Evolutionary conservation across 2,113 vertebrate species (phyloP).

Genomic region (Phrynocephalus versicolor): DNA sequence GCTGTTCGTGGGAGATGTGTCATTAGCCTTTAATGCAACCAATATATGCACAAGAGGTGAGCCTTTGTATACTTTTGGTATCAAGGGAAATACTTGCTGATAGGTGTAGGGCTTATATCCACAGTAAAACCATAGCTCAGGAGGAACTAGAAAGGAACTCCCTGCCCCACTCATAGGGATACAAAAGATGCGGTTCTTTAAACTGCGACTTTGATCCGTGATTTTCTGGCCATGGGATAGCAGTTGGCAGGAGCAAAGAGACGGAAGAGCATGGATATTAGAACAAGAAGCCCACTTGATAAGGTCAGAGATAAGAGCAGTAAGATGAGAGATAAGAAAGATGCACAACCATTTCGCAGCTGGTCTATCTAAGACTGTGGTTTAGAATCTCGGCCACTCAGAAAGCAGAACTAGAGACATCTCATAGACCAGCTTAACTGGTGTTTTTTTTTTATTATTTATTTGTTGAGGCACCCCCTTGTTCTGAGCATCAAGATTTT

Average conservation of each 20-base stretch:
- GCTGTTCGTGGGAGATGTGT: slow-evolving; percentile 60
- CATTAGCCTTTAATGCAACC: slow-evolving; percentile 54
- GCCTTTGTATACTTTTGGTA: slow-evolving; percentile 44
- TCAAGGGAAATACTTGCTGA: neutral
- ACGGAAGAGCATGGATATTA: neutral
- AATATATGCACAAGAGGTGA: slow-evolving; percentile 66
- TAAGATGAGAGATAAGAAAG: neutral
- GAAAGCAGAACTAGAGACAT: too few relatives aligned
- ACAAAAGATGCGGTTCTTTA: too few relatives aligned
- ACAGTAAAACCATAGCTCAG: neutral
- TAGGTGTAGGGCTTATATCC: neutral
- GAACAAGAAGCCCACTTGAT: neutral
- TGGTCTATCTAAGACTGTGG: neutral
- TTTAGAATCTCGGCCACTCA: neutral
- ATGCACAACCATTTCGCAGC: neutral
- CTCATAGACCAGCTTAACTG: neutral
- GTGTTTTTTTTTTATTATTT: neutral
- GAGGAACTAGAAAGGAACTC: too few relatives aligned
- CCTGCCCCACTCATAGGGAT: too few relatives aligned
- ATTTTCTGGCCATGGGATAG: too few relatives aligned
- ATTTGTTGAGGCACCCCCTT: slow-evolving; percentile 47
- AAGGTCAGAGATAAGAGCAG: too few relatives aligned
- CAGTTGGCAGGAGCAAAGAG: neutral
- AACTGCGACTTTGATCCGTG: too few relatives aligned
- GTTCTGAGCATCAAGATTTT: slow-evolving; percentile 36